Evolutionary conservation across 2,113 vertebrate genomes (phyloP).

Genomic region (Ifrita kowaldi): DNA sequence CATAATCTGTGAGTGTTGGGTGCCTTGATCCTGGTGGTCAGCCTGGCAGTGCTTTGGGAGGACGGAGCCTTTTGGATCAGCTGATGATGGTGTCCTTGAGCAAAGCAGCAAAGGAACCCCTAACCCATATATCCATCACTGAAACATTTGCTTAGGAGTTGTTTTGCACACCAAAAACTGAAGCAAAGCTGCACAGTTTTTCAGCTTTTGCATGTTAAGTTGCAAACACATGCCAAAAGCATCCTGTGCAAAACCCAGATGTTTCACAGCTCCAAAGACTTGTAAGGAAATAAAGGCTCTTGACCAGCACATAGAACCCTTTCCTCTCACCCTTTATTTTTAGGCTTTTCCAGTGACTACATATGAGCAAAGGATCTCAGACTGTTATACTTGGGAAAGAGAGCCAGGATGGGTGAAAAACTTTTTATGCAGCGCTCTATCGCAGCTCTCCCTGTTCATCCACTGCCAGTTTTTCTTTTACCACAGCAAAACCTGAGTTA

Average conservation of each 20-base stretch:
- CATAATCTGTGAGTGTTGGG: rapidly evolving
- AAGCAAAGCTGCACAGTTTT: neutral
- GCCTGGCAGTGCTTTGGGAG: neutral
- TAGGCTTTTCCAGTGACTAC: neutral
- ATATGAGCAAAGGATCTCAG: neutral
- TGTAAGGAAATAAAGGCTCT: neutral
- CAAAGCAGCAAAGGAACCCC: neutral
- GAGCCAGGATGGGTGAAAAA: neutral
- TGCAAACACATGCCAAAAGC: neutral
- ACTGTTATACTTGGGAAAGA: neutral
- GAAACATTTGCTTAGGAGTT: neutral
- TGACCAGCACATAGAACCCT: neutral
- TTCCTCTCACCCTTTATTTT: neutral
- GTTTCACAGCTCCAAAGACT: neutral
- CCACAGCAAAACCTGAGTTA: neutral
- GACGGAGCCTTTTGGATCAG: neutral
- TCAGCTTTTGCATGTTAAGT: neutral
- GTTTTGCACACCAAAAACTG: neutral
- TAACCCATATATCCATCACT: neutral
- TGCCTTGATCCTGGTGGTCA: neutral
- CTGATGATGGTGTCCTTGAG: neutral
- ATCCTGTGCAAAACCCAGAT: neutral
- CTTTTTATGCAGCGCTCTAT: neutral
- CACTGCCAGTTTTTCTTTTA: neutral
- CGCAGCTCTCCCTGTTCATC: neutral